Base-by-base conservation (phyloP, 2,797 vertebrate species). In the Pseudochirops cupreus region DNA sequence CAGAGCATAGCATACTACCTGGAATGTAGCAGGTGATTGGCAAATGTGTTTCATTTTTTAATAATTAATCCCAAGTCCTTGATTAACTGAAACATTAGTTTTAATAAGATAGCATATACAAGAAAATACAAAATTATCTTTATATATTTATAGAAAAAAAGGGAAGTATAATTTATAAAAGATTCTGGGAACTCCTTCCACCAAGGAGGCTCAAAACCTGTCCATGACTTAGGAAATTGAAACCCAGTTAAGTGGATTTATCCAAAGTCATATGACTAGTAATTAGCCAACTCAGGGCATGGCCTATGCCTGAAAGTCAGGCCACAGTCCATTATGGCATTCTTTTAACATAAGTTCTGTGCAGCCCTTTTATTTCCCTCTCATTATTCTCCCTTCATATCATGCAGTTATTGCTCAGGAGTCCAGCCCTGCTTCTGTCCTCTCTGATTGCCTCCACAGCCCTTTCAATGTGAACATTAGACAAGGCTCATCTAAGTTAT, bases 401-500 rank as follows among this genome's bases (percentile, higher is more conserved):
- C 7, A 87, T 46, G 21, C 24, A 39, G 2, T 21, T 39, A 21
- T 16, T 74, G 67, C n/a, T 74, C n/a, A 46, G 74, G 24, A 87
- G 74, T 46, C 39, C 74, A 46, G 59, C 74, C 39, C 74, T 87
- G 74, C 39, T 50, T 87, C 16, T 13, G 0, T 50, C 13, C 12
- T 56, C 56, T 95, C n/a, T 74, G 29, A 94, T n/a, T 92, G 0
- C n/a, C 93, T 52, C 93, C 5, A 12, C 91, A 92, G 55, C 24
- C 0, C 58, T 82, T 90, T 90, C 67, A 6, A 39, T 31, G 92
- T 31, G 55, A 94, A 93, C 56, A 91, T 29, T 46, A 82, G 12
- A 50, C 0, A 94, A 24, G 90, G 59, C 39, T 96, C 59, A 96
- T 52, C 6, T 67, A 59, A 96, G 94, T 91, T 50, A 92, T 96